Percentiles rank a stretch among this genome's conserved stretches.
Conservation (phyloP, 2,888 invertebrate genomes). For the Scelioninae gen. 1 region DNA sequence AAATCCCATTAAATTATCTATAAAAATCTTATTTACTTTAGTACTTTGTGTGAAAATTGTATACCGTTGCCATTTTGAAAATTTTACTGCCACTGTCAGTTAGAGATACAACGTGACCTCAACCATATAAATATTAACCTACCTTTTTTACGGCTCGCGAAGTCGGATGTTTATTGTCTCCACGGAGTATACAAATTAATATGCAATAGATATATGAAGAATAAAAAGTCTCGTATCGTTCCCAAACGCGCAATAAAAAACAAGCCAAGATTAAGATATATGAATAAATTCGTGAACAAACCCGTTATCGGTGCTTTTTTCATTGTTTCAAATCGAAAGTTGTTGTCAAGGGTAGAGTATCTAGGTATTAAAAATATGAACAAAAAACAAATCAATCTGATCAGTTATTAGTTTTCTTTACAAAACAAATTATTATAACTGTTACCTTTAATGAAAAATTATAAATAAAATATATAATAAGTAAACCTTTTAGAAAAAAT, state of each 20-base stretch:
- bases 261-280: conserved; percentile 37
- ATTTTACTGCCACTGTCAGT: conserved; percentile 13
- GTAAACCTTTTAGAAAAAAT: too few relatives aligned
- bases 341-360: too few relatives aligned
- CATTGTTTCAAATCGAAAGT: conserved; percentile 15
- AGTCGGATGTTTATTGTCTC: conserved; percentile 61
- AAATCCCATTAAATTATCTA: too few relatives aligned
- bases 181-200: conserved; percentile 57
- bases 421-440: too few relatives aligned
- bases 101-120: conserved; percentile 6
- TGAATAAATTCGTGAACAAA: conserved; percentile 33
- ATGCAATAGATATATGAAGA: conserved; percentile 55
- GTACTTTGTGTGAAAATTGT: too few relatives aligned
- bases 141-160: conserved; percentile 51
- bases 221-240: conserved; percentile 52
- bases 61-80: conserved; percentile 2
- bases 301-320: conserved; percentile 33
- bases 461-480: too few relatives aligned
- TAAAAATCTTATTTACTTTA: too few relatives aligned
- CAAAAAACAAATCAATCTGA: too few relatives aligned
- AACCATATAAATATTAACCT: conserved; percentile 62
- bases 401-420: too few relatives aligned
- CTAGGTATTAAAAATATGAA: too few relatives aligned
- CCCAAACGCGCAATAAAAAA: conserved; percentile 31
- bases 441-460: too few relatives aligned